phyloP scores from a whole-genome alignment of 2,888 invertebrate genomes.

The Pristionchus arcanus region DNA sequence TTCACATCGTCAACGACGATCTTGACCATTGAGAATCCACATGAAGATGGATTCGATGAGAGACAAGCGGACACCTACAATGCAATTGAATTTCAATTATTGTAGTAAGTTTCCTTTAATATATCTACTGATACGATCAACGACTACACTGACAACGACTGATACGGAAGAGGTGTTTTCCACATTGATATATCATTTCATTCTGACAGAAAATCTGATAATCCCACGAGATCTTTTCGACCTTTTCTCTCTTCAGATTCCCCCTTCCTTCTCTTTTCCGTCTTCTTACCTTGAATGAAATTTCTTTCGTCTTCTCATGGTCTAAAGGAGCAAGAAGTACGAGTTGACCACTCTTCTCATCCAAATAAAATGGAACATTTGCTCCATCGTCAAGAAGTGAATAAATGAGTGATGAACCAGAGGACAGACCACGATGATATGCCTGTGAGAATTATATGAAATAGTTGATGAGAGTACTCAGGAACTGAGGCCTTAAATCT shows the following conservation, averaged over 20 bases:
- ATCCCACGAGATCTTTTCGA: not conserved
- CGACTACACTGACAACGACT: no score
- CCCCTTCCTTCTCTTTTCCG: not conserved
- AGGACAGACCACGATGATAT: constrained; percentile 39
- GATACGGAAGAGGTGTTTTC: no score
- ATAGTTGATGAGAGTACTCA: no score
- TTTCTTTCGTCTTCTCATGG: constrained; percentile 25
- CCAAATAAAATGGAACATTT: constrained; percentile 56
- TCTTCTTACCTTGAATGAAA: constrained; percentile 50
- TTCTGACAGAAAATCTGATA: not conserved
- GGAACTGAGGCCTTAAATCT: not conserved
- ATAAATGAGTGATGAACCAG: constrained; percentile 45
- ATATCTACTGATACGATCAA: no score
- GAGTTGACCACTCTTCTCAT: constrained; percentile 55
- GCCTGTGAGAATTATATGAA: constrained; percentile 2
- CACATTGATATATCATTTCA: not conserved
- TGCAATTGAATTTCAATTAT: no score
- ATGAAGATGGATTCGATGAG: constrained; percentile 58
- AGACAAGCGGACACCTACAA: constrained; percentile 65
- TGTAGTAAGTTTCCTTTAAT: no score
- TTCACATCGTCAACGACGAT: constrained; percentile 71
- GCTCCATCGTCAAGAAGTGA: constrained; percentile 50
- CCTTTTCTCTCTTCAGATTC: not conserved
- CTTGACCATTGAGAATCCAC: constrained; percentile 59
- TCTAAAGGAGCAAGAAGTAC: constrained; percentile 53